Evolutionary conservation across 2,888 invertebrate species (phyloP).

Genomic region (Globia sparganii): DNA sequence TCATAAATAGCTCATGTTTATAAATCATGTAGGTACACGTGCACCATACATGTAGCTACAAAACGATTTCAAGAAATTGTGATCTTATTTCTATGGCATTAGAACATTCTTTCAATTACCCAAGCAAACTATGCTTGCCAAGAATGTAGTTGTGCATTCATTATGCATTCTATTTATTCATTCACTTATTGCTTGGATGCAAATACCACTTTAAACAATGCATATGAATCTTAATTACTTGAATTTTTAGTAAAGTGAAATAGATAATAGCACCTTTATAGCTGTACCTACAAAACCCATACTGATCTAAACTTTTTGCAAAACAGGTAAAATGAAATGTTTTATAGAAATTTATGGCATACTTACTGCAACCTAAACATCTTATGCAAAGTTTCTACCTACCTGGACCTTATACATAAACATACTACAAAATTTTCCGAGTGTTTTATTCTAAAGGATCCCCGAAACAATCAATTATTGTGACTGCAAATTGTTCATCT

Average conservation of each 20-base stretch:
- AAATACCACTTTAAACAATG: conserved; percentile 9
- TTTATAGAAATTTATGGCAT: background rate
- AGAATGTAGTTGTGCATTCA: conserved; percentile 39
- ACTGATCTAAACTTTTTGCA: background rate
- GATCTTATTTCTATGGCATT: conserved; percentile 28
- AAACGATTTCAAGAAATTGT: conserved; percentile 9
- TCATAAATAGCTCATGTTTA: conserved; percentile 28
- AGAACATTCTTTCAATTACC: conserved; percentile 23
- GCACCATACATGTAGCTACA: background rate
- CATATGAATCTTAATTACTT: conserved; percentile 16
- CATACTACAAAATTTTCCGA: background rate
- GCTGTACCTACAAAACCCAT: background rate
- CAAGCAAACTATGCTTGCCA: conserved; percentile 43
- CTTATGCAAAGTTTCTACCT: background rate
- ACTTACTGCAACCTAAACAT: background rate
- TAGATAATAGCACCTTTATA: background rate
- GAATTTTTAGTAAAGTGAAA: background rate
- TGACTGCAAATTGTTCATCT: too few relatives aligned
- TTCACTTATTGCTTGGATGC: conserved; percentile 17
- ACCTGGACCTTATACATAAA: background rate
- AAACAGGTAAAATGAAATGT: background rate
- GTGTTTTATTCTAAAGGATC: background rate
- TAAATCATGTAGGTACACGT: conserved; percentile 19
- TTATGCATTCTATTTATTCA: conserved; percentile 50
- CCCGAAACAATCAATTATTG: too few relatives aligned